Percentiles rank a stretch among this genome's conserved stretches.
phyloP scores from a whole-genome alignment of 2,113 vertebrate genomes.

The western clawed frog (Xenopus tropicalis) region UCB_Xtro_10.0 CM004445.2:21119001-21119500 shows the following conservation, averaged over 20 bases:
- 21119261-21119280: background rate
- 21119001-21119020: constrained; percentile 65
- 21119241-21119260: background rate
- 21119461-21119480: no score
- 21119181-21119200: constrained; percentile 35
- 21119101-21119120: constrained; percentile 19
- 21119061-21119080: constrained; percentile 15
- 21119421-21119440: no score
- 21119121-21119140: constrained; percentile 11
- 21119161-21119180: constrained; percentile 40
- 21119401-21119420: no score
- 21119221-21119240: constrained; percentile 10
- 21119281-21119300: background rate
- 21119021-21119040: constrained; percentile 59
- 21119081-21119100: constrained; percentile 21
- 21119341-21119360: no score
- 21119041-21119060: constrained; percentile 13
- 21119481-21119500: no score
- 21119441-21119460: no score
- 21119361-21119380: no score
- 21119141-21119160: constrained; percentile 23
- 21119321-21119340: background rate
- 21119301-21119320: background rate
- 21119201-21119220: constrained; percentile 31
- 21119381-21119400: no score